Evolutionary conservation across 2,888 invertebrate genomes (phyloP), one percentile per base, ranked within the genome.

Genomic region (Ethmia dodecea): DNA sequence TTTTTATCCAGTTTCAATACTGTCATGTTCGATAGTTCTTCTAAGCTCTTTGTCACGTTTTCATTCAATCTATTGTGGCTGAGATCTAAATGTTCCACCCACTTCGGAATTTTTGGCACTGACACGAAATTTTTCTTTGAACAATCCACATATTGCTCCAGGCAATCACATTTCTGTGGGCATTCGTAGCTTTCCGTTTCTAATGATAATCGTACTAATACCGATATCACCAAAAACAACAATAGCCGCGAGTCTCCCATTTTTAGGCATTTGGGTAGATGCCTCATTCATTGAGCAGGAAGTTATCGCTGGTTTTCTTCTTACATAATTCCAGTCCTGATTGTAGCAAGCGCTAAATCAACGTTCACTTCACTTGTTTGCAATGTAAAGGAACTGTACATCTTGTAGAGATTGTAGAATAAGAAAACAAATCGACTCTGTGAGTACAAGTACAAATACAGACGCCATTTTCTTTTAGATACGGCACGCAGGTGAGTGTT

Each of bases 131-230:
- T 91, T 65, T 89, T 88, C 60, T 89, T 90, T 51, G 91, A 90
- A 86, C 94, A 95, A 78, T 93, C 92, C 42, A 94, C 92, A 71
- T 91, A 91, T 54, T 88, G 87, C 58, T 91, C 90, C 52, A 94
- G 80, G 74, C 94, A 94, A 60, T 86, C 88, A 75, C 94, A 95
- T 68, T 86, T 86, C 55, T 88, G 87, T 36, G 92, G 92, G 64
- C 93, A 94, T 61, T 83, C 84, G 60, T 79, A 64, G 52, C 50
- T 76, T 63, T 79, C 79, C 52, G 68, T 69, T 51, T 66, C 64
- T 37, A 58, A 46, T 28, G 64, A 68, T 53, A 58, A 62, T 61
- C 63, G 62, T 52, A 73, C 47, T 47, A 70, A 49, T 52, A 68
- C 47, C 43, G 70, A 49, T 57, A 79, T 52, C 50, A 69, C 59